Evolutionary conservation across 2,888 invertebrate genomes (phyloP).

Genomic region (Aleiodes alternator): DNA sequence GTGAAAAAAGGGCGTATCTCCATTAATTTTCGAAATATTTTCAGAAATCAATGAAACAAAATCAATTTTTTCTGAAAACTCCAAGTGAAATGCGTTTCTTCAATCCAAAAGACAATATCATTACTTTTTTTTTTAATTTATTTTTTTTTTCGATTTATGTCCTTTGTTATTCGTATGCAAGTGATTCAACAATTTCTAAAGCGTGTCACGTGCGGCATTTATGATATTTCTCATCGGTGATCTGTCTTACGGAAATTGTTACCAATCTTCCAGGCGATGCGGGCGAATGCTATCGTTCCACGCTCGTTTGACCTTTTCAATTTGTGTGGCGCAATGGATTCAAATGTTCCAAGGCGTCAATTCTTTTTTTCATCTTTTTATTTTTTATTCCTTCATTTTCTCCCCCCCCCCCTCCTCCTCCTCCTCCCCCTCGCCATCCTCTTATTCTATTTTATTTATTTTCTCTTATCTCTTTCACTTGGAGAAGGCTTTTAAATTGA

Average conservation of each 20-base stretch:
- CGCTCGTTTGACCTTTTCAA: conserved; percentile 51
- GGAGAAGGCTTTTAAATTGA: conserved; percentile 25
- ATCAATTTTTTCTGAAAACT: too few relatives aligned
- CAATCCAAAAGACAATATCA: background rate
- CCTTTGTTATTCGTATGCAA: background rate
- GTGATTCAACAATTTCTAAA: conserved; percentile 21
- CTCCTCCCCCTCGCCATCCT: too few relatives aligned
- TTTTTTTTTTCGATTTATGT: background rate
- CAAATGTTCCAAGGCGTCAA: conserved; percentile 45
- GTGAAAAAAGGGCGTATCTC: too few relatives aligned
- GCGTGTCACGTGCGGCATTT: conserved; percentile 48
- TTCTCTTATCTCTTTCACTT: conserved; percentile 16
- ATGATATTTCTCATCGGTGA: conserved; percentile 50
- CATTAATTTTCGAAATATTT: too few relatives aligned
- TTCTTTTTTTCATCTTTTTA: conserved; percentile 19
- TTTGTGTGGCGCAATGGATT: conserved; percentile 51
- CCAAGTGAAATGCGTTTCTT: too few relatives aligned
- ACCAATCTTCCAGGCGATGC: conserved; percentile 48
- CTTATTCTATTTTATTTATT: background rate
- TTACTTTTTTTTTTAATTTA: background rate
- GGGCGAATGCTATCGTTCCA: conserved; percentile 50
- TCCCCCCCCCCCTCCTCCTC: too few relatives aligned
- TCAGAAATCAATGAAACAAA: too few relatives aligned
- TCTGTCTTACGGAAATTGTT: conserved; percentile 50
- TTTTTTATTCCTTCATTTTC: background rate